Evolutionary conservation across 2,113 vertebrate genomes (phyloP).

Genomic region (Brienomyrus brachyistius): DNA sequence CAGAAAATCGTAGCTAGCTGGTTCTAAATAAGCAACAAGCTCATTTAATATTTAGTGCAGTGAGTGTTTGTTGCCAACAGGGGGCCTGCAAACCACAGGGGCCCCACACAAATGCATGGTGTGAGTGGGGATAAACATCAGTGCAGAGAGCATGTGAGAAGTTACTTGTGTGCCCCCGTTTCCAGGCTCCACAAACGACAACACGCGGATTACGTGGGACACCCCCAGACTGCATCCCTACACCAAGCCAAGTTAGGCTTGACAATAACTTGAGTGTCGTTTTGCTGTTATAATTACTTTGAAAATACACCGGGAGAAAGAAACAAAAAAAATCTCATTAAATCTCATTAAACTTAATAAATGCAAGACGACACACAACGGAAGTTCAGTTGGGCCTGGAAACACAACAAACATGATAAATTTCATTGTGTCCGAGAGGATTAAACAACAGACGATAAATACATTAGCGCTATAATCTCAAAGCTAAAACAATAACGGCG

Average conservation of each 20-base stretch:
- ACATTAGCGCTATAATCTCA: background rate
- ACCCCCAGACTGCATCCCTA: background rate
- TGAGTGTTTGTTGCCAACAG: background rate
- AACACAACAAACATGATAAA: background rate
- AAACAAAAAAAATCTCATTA: background rate
- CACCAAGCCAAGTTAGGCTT: background rate
- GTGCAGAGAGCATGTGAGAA: background rate
- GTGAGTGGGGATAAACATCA: background rate
- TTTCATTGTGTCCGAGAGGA: background rate
- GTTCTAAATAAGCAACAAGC: background rate
- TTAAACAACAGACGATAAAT: background rate
- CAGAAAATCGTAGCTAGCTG: background rate
- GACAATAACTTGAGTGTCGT: background rate
- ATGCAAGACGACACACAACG: background rate
- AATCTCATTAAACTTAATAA: background rate
- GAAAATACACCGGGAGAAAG: background rate
- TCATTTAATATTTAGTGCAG: background rate
- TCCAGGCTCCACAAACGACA: background rate
- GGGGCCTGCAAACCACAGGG: background rate
- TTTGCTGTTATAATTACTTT: background rate
- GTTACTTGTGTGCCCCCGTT: background rate
- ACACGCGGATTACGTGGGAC: background rate
- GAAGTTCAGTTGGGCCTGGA: background rate
- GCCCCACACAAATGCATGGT: background rate
- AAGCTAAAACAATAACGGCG: background rate